Percentiles rank a stretch among this genome's conserved stretches.
phyloP scores from a whole-genome alignment of 1,140 invertebrate genomes.

The Anastrepha obliqua region DNA sequence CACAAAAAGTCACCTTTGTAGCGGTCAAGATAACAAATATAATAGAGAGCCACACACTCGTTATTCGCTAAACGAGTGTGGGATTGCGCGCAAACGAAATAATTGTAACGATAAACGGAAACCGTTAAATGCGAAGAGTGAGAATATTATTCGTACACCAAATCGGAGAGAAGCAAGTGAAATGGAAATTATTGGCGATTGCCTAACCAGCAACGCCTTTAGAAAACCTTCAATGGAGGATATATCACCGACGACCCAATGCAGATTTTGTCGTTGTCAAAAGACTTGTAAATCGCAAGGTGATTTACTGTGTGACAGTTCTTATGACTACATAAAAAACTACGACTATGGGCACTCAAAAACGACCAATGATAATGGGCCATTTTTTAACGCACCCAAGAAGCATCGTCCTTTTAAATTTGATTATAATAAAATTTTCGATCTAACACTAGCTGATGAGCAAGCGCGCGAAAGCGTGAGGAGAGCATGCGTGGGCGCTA shows the following conservation, averaged over 20 bases:
- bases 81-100: neutral
- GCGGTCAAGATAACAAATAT: too few relatives aligned
- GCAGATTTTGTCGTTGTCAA: neutral
- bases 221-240: neutral
- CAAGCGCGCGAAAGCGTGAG: neutral
- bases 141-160: neutral
- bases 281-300: neutral
- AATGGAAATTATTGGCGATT: conserved; percentile 1
- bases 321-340: conserved; percentile 7
- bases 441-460: neutral
- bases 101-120: neutral
- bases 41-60: neutral
- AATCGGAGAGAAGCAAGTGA: neutral
- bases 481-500: neutral
- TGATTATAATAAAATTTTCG: conserved; percentile 49
- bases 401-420: conserved; percentile 13
- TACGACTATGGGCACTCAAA: conserved; percentile 45
- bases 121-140: neutral
- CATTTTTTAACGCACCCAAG: conserved; percentile 13
- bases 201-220: neutral
- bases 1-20: neutral
- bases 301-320: neutral
- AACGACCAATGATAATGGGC: neutral
- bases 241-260: neutral
- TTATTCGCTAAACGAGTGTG: neutral